A percentile compares a stretch with the other conserved stretches of the same genome.
Evolutionary conservation across 2,797 vertebrate genomes (phyloP).

Genomic region (Corythornis leucogaster): DNA sequence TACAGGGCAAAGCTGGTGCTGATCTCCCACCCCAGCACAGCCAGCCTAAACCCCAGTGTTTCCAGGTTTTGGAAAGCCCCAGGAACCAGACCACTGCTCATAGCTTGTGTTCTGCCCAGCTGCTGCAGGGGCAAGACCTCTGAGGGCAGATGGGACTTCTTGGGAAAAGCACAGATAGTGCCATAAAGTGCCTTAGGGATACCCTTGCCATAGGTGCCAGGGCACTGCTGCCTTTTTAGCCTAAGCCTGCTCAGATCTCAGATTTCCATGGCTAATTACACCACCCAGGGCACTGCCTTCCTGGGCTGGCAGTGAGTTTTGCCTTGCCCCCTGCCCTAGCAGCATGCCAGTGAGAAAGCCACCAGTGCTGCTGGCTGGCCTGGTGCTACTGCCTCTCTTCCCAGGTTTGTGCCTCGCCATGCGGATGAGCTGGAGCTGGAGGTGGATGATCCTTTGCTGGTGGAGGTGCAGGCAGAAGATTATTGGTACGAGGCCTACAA

Average conservation of each 20-base stretch:
- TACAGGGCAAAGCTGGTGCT: not conserved
- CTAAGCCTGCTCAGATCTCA: not conserved
- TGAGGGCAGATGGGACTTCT: not conserved
- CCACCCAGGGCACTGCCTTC: not conserved
- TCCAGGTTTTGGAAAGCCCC: not conserved
- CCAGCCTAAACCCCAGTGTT: not conserved
- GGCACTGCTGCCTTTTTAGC: not conserved
- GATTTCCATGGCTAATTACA: not conserved
- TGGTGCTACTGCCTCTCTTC: not conserved
- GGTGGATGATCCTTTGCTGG: slow-evolving; percentile 93
- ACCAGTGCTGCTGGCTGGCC: not conserved
- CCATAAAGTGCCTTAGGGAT: not conserved
- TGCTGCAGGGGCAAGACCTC: not conserved
- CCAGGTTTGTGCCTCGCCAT: slow-evolving; percentile 95
- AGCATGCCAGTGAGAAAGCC: not conserved
- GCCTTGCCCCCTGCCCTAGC: not conserved
- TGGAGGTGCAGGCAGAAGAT: slow-evolving; percentile 95
- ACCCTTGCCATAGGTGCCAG: not conserved
- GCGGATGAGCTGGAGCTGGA: slow-evolving; percentile 95
- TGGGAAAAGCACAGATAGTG: not conserved
- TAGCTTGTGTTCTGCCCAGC: not conserved
- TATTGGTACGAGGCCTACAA: slow-evolving; percentile 98
- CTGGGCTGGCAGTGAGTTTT: not conserved
- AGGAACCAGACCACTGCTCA: not conserved
- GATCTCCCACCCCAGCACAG: not conserved